These are phyloP conservation scores for Tortrix viridana DNA, from an alignment of 2,888 invertebrate genomes.

Conservation along the genomic window DNA sequence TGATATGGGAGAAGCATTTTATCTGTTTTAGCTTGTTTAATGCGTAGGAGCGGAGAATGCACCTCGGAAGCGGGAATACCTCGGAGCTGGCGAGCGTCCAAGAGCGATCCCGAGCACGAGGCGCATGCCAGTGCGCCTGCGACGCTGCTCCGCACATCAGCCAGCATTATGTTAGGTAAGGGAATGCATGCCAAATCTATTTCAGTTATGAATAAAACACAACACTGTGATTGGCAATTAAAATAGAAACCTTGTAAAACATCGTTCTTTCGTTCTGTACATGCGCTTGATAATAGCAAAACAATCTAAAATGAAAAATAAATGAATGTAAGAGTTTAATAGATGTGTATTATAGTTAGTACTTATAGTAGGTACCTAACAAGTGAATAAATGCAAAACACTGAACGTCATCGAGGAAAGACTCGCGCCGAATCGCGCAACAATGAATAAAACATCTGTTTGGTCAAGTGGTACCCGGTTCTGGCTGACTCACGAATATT, in stretches of 20 bases:
- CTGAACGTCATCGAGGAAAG: conserved; percentile 63
- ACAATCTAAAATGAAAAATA: conserved; percentile 10
- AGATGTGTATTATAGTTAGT: background rate
- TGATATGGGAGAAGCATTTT: conserved; percentile 2
- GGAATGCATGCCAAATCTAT: conserved; percentile 51
- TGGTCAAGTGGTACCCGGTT: conserved; percentile 71
- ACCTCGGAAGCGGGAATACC: conserved; percentile 74
- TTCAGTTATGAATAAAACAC: conserved; percentile 34
- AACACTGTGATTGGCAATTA: conserved; percentile 13
- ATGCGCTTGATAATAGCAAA: conserved; percentile 6
- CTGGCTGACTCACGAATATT: conserved; percentile 76
- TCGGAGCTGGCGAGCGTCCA: conserved; percentile 64
- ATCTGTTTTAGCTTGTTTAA: conserved; percentile 24
- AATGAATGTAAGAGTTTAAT: background rate
- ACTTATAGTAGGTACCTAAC: conserved; percentile 5
- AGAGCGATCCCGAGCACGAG: conserved; percentile 52
- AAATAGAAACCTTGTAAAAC: conserved; percentile 6
- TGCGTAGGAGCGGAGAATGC: conserved; percentile 59
- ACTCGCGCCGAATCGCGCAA: conserved; percentile 55
- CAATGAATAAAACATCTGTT: conserved; percentile 75
- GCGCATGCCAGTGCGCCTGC: conserved; percentile 2
- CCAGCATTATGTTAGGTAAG: conserved; percentile 21
- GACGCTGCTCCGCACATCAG: conserved; percentile 16
- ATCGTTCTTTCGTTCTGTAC: background rate
- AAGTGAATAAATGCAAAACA: conserved; percentile 44